A percentile compares a stretch with the other conserved stretches of the same genome.
phyloP scores from a whole-genome alignment of 2,888 invertebrate genomes.

The Bedellia somnulentella region DNA sequence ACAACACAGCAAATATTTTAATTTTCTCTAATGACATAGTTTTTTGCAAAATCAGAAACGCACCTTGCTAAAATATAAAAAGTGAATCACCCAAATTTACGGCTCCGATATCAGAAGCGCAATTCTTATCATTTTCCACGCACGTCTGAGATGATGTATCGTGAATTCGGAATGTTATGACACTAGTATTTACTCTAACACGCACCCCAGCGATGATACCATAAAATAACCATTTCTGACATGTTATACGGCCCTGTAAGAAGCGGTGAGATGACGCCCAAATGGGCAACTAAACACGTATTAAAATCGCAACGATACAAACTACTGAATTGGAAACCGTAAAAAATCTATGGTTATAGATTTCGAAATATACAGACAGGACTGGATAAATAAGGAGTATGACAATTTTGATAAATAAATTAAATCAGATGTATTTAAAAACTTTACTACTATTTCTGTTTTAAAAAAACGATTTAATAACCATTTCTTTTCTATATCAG shows the following conservation, averaged over 20 bases:
- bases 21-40: too few relatives aligned
- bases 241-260: constrained; percentile 51
- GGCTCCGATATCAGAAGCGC: constrained; percentile 16
- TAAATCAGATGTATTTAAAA: too few relatives aligned
- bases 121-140: constrained; percentile 32
- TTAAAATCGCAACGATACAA: constrained; percentile 53
- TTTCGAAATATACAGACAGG: constrained; percentile 12
- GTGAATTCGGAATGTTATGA: constrained; percentile 54
- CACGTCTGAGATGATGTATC: constrained; percentile 26
- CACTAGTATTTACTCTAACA: constrained; percentile 24
- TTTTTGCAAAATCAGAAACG: too few relatives aligned
- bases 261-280: constrained; percentile 32
- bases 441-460: too few relatives aligned
- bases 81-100: constrained; percentile 2
- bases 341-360: constrained; percentile 30
- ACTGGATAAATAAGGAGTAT: constrained; percentile 5
- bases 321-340: constrained; percentile 52
- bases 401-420: constrained; percentile 14
- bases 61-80: too few relatives aligned
- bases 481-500: too few relatives aligned
- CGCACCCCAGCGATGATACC: constrained; percentile 28
- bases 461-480: too few relatives aligned
- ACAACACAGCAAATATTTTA: too few relatives aligned
- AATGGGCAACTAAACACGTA: constrained; percentile 47
- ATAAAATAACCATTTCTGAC: constrained; percentile 56